These are phyloP conservation scores for Xanthia icteritia DNA, from an alignment of 2,888 invertebrate genomes.

Conservation along the genomic window DNA sequence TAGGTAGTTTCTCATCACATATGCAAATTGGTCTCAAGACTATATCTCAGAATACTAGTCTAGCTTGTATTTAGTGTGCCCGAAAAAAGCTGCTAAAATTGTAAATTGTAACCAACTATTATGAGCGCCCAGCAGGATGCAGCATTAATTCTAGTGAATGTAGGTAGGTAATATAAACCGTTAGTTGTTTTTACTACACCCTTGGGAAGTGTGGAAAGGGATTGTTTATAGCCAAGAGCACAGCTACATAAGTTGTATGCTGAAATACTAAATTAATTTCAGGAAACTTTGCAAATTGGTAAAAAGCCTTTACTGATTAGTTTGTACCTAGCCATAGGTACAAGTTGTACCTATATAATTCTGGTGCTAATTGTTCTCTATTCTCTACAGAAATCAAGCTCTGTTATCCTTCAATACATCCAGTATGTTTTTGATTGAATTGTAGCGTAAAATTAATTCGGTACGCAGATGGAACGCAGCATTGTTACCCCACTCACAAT, in stretches of 20 bases:
- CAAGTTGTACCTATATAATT: no score
- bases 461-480: slow-evolving; percentile 34
- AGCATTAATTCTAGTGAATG: background rate
- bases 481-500: slow-evolving; percentile 59
- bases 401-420: slow-evolving; percentile 11
- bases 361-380: background rate
- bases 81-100: background rate
- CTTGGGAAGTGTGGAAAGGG: slow-evolving; percentile 1
- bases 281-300: slow-evolving; percentile 8
- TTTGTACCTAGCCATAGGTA: background rate
- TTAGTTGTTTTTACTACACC: slow-evolving; percentile 19
- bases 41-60: background rate
- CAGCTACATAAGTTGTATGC: slow-evolving; percentile 4
- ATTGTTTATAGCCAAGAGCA: background rate
- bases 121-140: background rate
- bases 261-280: slow-evolving; percentile 7
- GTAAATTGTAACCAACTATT: background rate
- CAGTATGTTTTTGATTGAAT: slow-evolving; percentile 37
- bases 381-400: slow-evolving; percentile 9
- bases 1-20: slow-evolving; percentile 4
- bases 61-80: background rate
- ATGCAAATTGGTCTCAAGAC: background rate
- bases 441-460: slow-evolving; percentile 51
- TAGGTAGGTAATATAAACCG: background rate
- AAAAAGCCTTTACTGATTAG: background rate